Evolutionary conservation across 2,113 vertebrate genomes (phyloP), one percentile per base, ranked within the genome.

Genomic region (Poecile atricapillus): DNA sequence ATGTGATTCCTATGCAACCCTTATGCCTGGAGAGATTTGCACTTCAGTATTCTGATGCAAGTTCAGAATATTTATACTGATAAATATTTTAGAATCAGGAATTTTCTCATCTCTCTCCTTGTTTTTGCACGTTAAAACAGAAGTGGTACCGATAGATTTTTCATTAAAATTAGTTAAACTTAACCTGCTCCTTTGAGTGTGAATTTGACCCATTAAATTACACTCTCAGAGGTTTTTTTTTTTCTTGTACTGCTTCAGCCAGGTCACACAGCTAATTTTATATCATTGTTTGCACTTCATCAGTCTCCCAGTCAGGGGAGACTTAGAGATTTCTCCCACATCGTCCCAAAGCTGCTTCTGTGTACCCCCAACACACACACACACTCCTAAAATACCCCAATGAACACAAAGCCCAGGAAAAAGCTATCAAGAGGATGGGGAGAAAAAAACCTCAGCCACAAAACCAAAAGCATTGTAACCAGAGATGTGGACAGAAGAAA

Each of bases 1-100:
- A 86, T 92, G 31, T 52, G 71, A 93, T 89, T 93, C 55, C 90
- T 94, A 53, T 83, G 75, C 30, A 95, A 82, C 70, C 59, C 71
- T 60, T 63, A 41, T 7, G 60, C 79, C 44, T 75, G 41, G 5
- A 80, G 56, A 77, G 47, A 96, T 74, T 81, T 86, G 60, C 79
- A 56, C 47, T 93, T 92, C 1, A 2, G n/a, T 64, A 81, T 89
- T 92, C 64, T 64, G 67, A 74, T 86, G 50, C 46, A 91, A 94
- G 53, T 85, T 69, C 56, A 46, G 64, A 94, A 63, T 75, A 92
- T 46, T 92, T 85, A 47, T 73, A 94, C 82, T 58, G 73, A 82
- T 62, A 93, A 92, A 69, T 87, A 94, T 74, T 80, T 89, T 31
- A 86, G 71, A 89, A 85, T 75, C 43, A 47, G 58, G 74, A 33